phyloP scores from a whole-genome alignment of 2,113 vertebrate genomes.

The Phylloscopus trochilus region DNA sequence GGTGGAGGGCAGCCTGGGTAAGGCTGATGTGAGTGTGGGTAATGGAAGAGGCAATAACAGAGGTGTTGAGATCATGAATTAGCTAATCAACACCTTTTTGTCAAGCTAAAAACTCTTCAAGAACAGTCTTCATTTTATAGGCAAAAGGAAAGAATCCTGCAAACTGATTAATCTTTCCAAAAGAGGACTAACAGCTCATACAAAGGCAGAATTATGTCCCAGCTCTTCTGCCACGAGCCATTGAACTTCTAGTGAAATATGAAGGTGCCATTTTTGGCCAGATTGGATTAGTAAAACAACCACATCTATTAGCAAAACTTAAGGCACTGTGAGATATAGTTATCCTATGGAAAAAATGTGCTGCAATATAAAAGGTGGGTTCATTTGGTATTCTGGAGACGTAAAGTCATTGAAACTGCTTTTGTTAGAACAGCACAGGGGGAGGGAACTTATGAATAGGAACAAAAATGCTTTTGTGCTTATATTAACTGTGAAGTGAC shows the following conservation, averaged over 20 bases:
- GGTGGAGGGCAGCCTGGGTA: neutral
- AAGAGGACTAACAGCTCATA: neutral
- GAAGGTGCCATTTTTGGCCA: slow-evolving; percentile 3
- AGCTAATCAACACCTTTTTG: neutral
- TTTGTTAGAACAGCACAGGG: neutral
- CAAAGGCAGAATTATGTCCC: neutral
- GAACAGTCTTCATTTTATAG: neutral
- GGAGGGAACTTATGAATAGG: neutral
- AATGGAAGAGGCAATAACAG: neutral
- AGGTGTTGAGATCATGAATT: neutral
- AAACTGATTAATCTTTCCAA: slow-evolving; percentile 1
- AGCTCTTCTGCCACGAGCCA: neutral
- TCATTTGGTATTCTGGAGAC: neutral
- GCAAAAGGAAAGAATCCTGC: neutral
- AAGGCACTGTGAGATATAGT: neutral
- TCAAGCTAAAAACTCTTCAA: neutral
- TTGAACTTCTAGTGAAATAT: slow-evolving; percentile 32
- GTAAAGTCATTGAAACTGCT: neutral
- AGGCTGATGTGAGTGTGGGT: neutral
- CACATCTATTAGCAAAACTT: neutral
- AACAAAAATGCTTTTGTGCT: neutral
- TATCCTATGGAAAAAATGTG: neutral
- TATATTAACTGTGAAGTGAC: neutral
- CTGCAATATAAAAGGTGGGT: neutral
- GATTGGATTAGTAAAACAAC: slow-evolving; percentile 13